Evolutionary conservation across 2,797 vertebrate genomes (phyloP).

Genomic region (Paedocypris micromegethes): DNA sequence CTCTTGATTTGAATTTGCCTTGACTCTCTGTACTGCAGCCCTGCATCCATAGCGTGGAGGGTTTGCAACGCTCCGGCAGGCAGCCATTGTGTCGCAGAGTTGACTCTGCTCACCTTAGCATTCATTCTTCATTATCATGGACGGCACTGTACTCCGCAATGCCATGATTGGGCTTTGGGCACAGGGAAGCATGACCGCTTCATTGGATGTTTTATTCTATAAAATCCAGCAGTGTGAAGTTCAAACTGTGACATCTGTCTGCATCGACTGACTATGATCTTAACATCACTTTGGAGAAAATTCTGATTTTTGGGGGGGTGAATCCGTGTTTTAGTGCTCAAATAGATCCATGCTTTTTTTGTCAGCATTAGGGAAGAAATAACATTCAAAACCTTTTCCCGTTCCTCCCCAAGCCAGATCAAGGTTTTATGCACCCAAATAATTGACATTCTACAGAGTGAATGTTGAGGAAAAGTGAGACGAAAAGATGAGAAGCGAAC

Average conservation of each 20-base stretch:
- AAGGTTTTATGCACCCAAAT: conserved; percentile 19
- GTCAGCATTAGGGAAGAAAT: not conserved
- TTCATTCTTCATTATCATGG: conserved; percentile 15
- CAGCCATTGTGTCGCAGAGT: conserved; percentile 4
- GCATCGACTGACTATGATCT: no score
- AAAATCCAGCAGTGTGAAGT: no score
- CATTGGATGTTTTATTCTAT: no score
- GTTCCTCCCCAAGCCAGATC: not conserved
- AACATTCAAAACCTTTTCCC: not conserved
- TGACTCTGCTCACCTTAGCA: conserved; percentile 29
- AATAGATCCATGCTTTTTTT: not conserved
- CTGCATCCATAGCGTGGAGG: not conserved
- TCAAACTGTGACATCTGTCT: no score
- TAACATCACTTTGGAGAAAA: no score
- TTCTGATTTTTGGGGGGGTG: no score
- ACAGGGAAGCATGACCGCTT: conserved; percentile 6
- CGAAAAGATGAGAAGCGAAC: conserved; percentile 12
- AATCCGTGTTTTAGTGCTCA: no score
- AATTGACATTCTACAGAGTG: conserved; percentile 2
- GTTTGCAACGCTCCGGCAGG: conserved; percentile 7
- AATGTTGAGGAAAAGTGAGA: conserved; percentile 27
- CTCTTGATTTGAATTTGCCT: conserved; percentile 6
- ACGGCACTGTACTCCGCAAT: conserved; percentile 4
- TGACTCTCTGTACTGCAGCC: not conserved
- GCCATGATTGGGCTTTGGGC: conserved; percentile 1